Conservation (phyloP, 1,140 invertebrate genomes). For the Nymphalis io region DNA sequence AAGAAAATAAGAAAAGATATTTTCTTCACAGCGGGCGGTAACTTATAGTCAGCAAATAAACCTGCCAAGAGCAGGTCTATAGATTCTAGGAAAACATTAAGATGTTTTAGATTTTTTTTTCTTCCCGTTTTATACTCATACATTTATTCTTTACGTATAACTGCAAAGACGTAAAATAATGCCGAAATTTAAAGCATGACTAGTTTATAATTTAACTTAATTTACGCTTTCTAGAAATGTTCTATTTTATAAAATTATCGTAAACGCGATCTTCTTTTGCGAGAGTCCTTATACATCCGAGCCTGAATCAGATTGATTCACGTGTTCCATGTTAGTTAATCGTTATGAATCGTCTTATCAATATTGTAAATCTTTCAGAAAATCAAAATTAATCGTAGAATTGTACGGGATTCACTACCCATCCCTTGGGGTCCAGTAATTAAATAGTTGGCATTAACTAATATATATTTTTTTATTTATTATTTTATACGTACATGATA, state of each 20-base stretch:
- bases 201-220: too few species aligned
- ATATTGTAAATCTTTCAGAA: slow-evolving; percentile 46
- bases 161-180: neutral
- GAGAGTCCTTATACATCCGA: too few species aligned
- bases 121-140: neutral
- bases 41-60: slow-evolving; percentile 31
- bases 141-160: neutral
- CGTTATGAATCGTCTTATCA: slow-evolving; percentile 38
- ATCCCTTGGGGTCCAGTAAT: neutral
- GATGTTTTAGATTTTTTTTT: slow-evolving; percentile 28
- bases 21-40: slow-evolving; percentile 31
- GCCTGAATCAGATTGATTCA: too few species aligned
- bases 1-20: slow-evolving; percentile 24
- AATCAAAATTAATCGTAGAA: slow-evolving; percentile 37
- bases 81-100: slow-evolving; percentile 29
- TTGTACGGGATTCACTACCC: slow-evolving; percentile 15
- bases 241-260: too few species aligned
- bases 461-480: too few species aligned
- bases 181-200: neutral
- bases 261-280: too few species aligned
- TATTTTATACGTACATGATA: too few species aligned
- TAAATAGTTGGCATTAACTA: too few species aligned
- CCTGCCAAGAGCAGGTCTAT: slow-evolving; percentile 31
- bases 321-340: slow-evolving; percentile 10
- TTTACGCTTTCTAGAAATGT: too few species aligned